Evolutionary conservation across 2,113 vertebrate genomes (phyloP), one percentile per base, ranked within the genome.

Genomic region (Tretioscincus oriximinensis): DNA sequence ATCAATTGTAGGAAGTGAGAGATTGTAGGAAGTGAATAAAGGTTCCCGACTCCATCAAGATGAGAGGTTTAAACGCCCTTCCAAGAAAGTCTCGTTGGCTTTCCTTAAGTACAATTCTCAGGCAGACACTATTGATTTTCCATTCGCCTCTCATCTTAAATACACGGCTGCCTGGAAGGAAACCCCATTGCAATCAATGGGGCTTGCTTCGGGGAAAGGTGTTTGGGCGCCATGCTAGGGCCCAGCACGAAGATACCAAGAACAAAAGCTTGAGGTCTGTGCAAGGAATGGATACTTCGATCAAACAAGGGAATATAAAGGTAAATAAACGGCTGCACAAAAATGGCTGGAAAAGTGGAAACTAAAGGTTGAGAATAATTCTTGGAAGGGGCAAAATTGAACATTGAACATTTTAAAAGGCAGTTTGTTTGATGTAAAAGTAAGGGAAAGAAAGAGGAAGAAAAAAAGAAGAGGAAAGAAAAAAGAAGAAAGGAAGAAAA

Each of bases 361-460:
- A 9, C 9, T n/a, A 16, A 68, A 26, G 41, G 35, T 24, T 1
- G 28, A 51, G 14, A 18, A 14, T 9, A 29, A 29, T 58, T 18
- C 9, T 58, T 58, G 49, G 14, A 28, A 65, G 6, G 51, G 31
- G 16, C 2, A n/a, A 64, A 31, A 9, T 64, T 12, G 1, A n/a
- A 7, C 47, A 24, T 72, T 18, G 4, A 58, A 18, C n/a, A 18
- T 4, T 63, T 68, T 65, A 14, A 80, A 72, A 20, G n/a, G 20
- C 29, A 24, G 26, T 28, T 21, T 77, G 63, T 6, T 64, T 9
- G 12, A 18, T 58, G 16, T 58, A 14, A 58, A 58, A 2, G 54
- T 2, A 58, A 28, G 10, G 35, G 63, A 68, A 76, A 65, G 47
- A 35, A 64, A 28, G 88, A 88, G 89, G 49, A 54, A 12, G 21